These are phyloP conservation scores for Ctenodactylus gundi DNA, from an alignment of 2,113 vertebrate species.

Conservation along the genomic window DNA sequence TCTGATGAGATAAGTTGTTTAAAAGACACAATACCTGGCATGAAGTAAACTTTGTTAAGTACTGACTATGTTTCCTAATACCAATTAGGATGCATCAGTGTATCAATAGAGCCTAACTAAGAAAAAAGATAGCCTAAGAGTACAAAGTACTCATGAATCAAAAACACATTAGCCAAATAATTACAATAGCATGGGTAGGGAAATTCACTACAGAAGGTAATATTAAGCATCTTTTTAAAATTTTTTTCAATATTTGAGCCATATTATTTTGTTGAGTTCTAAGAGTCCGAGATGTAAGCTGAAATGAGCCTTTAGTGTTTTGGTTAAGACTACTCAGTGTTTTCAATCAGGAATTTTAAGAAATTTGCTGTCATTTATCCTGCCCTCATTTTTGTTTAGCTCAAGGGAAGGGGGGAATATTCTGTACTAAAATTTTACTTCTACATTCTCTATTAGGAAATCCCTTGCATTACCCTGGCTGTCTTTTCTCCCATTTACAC, in stretches of 20 bases:
- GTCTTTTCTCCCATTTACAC: constrained; percentile 20
- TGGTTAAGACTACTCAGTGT: not conserved
- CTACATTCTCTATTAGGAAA: not conserved
- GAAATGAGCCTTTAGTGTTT: not conserved
- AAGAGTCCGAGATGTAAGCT: not conserved
- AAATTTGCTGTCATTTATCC: not conserved
- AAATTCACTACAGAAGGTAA: not conserved
- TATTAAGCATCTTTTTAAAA: not conserved
- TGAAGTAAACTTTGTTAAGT: not conserved
- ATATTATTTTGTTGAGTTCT: not conserved
- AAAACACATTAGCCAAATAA: not conserved
- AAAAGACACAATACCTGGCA: not conserved
- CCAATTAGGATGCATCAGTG: not conserved
- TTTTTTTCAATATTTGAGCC: not conserved
- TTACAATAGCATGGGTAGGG: not conserved
- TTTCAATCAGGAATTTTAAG: not conserved
- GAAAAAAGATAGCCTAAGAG: not conserved
- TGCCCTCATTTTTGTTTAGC: not conserved
- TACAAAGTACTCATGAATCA: not conserved
- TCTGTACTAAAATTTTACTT: not conserved
- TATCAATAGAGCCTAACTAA: not conserved
- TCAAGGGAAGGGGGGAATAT: not conserved
- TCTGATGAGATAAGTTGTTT: not conserved
- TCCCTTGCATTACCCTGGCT: not conserved
- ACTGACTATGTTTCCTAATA: not conserved